phyloP scores from a whole-genome alignment of 2,113 vertebrate species.

The Platycercus adscitus region DNA sequence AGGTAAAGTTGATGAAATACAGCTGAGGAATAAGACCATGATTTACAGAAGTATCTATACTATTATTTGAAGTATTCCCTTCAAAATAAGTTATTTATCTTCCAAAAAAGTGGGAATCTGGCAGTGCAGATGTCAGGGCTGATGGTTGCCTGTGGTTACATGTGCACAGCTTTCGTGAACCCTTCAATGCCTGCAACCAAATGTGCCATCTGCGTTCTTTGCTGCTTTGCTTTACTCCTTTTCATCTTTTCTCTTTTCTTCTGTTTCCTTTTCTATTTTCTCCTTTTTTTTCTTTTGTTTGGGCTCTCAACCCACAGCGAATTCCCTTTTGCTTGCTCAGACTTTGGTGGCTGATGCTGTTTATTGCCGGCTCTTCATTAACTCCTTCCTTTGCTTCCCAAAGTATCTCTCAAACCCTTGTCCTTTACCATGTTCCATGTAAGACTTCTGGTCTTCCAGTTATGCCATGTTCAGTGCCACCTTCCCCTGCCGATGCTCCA shows the following conservation, averaged over 20 bases:
- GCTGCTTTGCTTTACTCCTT: neutral
- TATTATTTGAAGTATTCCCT: conserved; percentile 44
- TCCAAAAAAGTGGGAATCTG: conserved; percentile 13
- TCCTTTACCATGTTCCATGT: neutral
- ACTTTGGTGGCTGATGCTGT: neutral
- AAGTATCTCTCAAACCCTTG: neutral
- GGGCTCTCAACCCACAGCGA: neutral
- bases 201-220: neutral
- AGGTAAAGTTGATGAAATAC: conserved; percentile 5
- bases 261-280: neutral
- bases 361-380: neutral
- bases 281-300: neutral
- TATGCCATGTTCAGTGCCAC: neutral
- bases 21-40: neutral
- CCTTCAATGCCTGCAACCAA: neutral
- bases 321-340: neutral
- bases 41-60: conserved; percentile 29
- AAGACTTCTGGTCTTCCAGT: neutral
- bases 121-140: conserved; percentile 25
- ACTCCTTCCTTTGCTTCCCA: neutral
- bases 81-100: conserved; percentile 45
- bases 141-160: neutral
- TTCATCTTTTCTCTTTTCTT: neutral
- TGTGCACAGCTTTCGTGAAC: neutral
- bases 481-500: neutral